phyloP scores from a whole-genome alignment of 2,888 invertebrate genomes.

The Ramazzottius varieornatus region DNA sequence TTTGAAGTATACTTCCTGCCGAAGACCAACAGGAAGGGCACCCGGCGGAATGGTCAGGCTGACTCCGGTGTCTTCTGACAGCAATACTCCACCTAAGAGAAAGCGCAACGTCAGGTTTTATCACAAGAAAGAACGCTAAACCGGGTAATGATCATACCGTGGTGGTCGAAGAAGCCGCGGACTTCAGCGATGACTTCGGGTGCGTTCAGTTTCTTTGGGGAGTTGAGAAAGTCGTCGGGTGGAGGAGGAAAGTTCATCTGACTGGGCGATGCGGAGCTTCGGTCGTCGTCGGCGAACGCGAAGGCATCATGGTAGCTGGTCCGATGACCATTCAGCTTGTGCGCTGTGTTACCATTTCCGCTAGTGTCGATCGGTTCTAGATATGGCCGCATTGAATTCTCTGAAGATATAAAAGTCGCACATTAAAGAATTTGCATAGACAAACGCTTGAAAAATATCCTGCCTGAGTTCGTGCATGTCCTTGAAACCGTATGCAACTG shows the following conservation, averaged over 20 bases:
- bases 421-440: no score
- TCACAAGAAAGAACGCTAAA: no score
- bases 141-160: constrained; percentile 20
- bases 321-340: background rate
- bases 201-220: background rate
- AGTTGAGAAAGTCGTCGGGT: background rate
- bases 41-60: constrained; percentile 62
- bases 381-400: background rate
- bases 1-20: constrained; percentile 75
- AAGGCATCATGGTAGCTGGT: background rate
- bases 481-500: no score
- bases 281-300: background rate
- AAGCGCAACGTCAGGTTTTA: background rate
- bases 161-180: constrained; percentile 19
- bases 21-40: constrained; percentile 50
- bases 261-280: background rate
- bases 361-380: background rate
- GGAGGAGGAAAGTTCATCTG: constrained; percentile 2
- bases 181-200: constrained; percentile 19
- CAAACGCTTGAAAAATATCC: no score
- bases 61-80: constrained; percentile 67
- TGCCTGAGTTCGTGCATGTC: no score
- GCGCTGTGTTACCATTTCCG: background rate
- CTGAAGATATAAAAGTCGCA: no score
- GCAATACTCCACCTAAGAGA: constrained; percentile 47